Base-by-base conservation (phyloP, 2,888 invertebrate genomes). In the Drosophila robusta region DNA sequence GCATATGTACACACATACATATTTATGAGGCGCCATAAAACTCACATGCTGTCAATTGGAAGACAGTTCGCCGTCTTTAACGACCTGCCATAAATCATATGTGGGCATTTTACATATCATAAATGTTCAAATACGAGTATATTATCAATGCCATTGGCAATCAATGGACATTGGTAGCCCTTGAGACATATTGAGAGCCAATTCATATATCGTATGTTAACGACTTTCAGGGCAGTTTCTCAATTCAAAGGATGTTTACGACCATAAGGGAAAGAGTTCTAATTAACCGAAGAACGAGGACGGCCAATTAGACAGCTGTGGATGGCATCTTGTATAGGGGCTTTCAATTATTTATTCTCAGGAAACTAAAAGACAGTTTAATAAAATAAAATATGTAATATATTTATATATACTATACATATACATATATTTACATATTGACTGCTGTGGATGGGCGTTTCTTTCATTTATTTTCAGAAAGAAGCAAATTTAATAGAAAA, bases 1-100 rank as follows among this genome's bases (percentile, higher is more conserved):
- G 4, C 16, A 51, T 8, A 12, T 26, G 8, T 4, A 39, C 9
- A 16, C 41, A 41, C 41, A 11, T 18, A 42, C 45, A 78, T 69
- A 78, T 79, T 79, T 76, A 76, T 66, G 80, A 65, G 76, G 76
- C 76, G 76, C 70, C 80, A 66, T 76, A 54, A 76, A 76, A 61
- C 16, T 60, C 56, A 56, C 52, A 29, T 29, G 29, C 29, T 29
- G 29, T 9, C 29, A 8, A 29, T 29, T 29, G 29, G 29, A 29
- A 22, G 58, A 75, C 64, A 68, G 45, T 64, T 63, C 44, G 8
- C 32, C 18, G 55, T 55, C 64, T 64, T 80, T 79, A 61, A 77
- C 55, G 61, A 45, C 22, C 55, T 12, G 42, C 38, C 58, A 76
- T 77, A 80, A 77, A 77, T 77, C 80, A 77, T 80, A 58, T 56